A percentile compares a stretch with the other conserved stretches of the same genome.
Evolutionary conservation across 2,113 vertebrate species (phyloP).

Genomic region (Varanus salvator): DNA sequence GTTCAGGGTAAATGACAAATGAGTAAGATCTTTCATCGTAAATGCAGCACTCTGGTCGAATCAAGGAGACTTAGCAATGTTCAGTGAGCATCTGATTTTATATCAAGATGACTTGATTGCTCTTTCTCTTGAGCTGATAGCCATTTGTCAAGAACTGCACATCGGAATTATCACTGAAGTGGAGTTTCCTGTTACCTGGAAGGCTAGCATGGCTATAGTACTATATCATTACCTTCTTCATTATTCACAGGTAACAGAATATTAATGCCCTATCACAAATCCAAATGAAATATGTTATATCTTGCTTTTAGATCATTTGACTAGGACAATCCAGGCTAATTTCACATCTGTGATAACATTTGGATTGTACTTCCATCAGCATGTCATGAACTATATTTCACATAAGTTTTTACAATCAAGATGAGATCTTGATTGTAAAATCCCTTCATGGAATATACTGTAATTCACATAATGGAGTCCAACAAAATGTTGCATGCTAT

Average conservation of each 20-base stretch:
- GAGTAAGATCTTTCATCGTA: constrained; percentile 56
- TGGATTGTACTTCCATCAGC: neutral
- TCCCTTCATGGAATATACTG: no score
- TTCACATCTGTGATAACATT: neutral
- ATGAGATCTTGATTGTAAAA: no score
- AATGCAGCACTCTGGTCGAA: constrained; percentile 43
- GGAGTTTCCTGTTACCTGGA: neutral
- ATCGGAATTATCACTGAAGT: neutral
- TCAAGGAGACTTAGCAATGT: constrained; percentile 59
- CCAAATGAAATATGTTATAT: neutral
- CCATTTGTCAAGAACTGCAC: neutral
- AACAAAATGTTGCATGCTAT: no score
- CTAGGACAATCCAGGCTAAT: neutral
- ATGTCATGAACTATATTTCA: neutral
- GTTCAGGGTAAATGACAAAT: constrained; percentile 42
- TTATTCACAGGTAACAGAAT: neutral
- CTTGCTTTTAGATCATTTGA: neutral
- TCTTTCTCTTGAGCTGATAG: accelerated
- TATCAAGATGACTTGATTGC: neutral
- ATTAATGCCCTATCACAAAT: neutral
- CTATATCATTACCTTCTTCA: neutral
- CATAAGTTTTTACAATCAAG: neutral
- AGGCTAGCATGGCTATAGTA: neutral
- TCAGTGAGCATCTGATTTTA: neutral
- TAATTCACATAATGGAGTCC: no score